Evolutionary conservation across 1,140 invertebrate species (phyloP).

Genomic region (Mesaphorura yosii): DNA sequence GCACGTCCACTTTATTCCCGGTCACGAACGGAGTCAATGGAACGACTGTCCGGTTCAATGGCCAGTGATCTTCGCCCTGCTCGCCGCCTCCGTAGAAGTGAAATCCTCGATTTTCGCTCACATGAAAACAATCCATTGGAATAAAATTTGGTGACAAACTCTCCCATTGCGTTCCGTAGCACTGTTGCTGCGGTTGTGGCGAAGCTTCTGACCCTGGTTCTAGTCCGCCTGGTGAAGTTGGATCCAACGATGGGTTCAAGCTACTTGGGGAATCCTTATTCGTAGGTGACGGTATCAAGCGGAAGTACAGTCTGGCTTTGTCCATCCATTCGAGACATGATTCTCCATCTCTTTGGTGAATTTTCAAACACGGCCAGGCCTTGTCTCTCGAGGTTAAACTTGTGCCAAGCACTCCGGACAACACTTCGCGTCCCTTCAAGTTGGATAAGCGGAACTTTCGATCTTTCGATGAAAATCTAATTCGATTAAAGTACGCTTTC

Average conservation of each 20-base stretch:
- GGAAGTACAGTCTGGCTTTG: slow-evolving; percentile 57
- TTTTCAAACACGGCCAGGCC: slow-evolving; percentile 58
- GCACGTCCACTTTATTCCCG: slow-evolving; percentile 43
- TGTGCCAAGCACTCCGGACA: slow-evolving; percentile 55
- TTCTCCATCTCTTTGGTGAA: slow-evolving; percentile 39
- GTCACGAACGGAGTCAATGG: slow-evolving; percentile 67
- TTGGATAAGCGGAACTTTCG: slow-evolving; percentile 60
- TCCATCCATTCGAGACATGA: slow-evolving; percentile 69
- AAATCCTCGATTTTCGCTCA: slow-evolving; percentile 34
- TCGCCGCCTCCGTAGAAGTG: slow-evolving; percentile 55
- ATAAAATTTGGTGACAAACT: slow-evolving; percentile 47
- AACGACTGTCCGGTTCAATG: slow-evolving; percentile 56
- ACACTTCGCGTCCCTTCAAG: slow-evolving; percentile 54
- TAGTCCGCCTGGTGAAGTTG: neutral
- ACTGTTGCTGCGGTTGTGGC: too few relatives aligned
- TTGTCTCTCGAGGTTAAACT: slow-evolving; percentile 43
- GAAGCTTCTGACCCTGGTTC: neutral
- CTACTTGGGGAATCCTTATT: neutral
- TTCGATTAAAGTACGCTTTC: slow-evolving; percentile 66
- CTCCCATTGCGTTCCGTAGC: slow-evolving; percentile 72
- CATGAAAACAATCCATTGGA: slow-evolving; percentile 72
- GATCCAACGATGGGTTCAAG: neutral
- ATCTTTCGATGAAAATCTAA: slow-evolving; percentile 69
- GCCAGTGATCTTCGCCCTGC: slow-evolving; percentile 61
- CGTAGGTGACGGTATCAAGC: slow-evolving; percentile 31